Evolutionary conservation across 2,888 invertebrate genomes (phyloP).

Genomic region (Lithophane semibrunnea): DNA sequence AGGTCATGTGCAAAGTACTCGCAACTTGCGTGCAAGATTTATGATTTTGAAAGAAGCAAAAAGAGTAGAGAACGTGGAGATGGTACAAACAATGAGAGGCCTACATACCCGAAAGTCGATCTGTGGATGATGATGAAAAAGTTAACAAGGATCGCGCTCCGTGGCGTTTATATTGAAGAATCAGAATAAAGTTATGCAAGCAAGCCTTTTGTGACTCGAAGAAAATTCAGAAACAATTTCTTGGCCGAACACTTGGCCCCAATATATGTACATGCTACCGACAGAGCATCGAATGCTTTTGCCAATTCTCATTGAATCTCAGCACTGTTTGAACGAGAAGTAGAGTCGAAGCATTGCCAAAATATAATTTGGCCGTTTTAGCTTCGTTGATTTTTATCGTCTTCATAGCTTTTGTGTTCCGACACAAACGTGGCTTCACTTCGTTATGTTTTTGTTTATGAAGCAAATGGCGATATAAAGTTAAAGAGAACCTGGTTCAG

Average conservation of each 20-base stretch:
- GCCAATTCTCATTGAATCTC: conserved; percentile 69
- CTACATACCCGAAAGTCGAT: rapidly evolving
- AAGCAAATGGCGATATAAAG: conserved; percentile 52
- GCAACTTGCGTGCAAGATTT: too few relatives aligned
- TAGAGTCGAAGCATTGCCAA: conserved; percentile 61
- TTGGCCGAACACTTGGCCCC: conserved; percentile 60
- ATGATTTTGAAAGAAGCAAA: background rate
- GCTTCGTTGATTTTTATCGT: conserved; percentile 71
- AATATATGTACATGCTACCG: conserved; percentile 56
- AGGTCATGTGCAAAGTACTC: background rate
- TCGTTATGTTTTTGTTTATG: conserved; percentile 65
- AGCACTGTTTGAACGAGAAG: conserved; percentile 47
- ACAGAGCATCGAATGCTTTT: conserved; percentile 57
- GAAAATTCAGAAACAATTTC: conserved; percentile 55
- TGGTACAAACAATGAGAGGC: background rate
- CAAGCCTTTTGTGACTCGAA: conserved; percentile 16
- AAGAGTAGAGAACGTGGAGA: background rate
- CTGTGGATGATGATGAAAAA: too few relatives aligned
- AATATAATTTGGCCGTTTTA: conserved; percentile 70
- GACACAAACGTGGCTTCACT: conserved; percentile 61
- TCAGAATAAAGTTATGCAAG: conserved; percentile 13
- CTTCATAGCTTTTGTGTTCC: conserved; percentile 63
- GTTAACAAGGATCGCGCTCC: rapidly evolving
- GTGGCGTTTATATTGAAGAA: background rate
- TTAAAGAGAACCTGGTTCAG: conserved; percentile 43